Percentiles rank a stretch among this genome's conserved stretches.
phyloP scores from a whole-genome alignment of 1,140 invertebrate species.

The Pectinophora gossypiella region DNA sequence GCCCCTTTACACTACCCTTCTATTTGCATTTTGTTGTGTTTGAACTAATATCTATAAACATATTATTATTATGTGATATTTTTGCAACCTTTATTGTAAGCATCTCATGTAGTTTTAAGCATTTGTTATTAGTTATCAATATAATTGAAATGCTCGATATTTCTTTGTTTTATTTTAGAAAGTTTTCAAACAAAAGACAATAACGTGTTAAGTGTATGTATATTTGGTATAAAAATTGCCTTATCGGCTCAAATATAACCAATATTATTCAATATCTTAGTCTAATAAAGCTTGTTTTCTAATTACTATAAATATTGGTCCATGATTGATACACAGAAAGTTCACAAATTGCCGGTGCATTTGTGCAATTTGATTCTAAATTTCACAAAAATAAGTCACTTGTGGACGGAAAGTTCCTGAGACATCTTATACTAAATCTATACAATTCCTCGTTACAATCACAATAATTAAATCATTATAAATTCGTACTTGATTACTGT shows the following conservation, averaged over 20 bases:
- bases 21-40: constrained; percentile 5
- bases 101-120: constrained; percentile 13
- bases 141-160: constrained; percentile 50
- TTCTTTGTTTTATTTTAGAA: constrained; percentile 19
- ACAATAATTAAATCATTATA: too few relatives aligned
- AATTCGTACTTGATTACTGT: too few relatives aligned
- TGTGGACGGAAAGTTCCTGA: too few relatives aligned
- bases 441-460: too few relatives aligned
- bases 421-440: too few relatives aligned
- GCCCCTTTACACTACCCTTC: background rate
- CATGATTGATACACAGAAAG: too few relatives aligned
- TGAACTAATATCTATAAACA: background rate
- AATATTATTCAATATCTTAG: constrained; percentile 35
- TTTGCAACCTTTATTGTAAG: background rate
- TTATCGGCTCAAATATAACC: constrained; percentile 44
- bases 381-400: too few relatives aligned
- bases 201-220: constrained; percentile 27
- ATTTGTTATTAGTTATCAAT: constrained; percentile 34
- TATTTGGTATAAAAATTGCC: constrained; percentile 71
- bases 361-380: too few relatives aligned
- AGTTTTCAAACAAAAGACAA: background rate
- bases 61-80: constrained; percentile 21
- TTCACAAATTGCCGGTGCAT: too few relatives aligned
- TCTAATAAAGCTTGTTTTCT: constrained; percentile 63
- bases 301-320: constrained; percentile 17